Percentiles rank a stretch among this genome's conserved stretches.
These are phyloP conservation scores for Bos taurus DNA, from an alignment of 2,113 vertebrate species.

Conservation along the genomic window ARS-UCD2.0 NC_037336.1:96714501-96715000, in stretches of 20 bases:
- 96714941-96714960: neutral
- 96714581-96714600: neutral
- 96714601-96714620: neutral
- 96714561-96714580: neutral
- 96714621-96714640: neutral
- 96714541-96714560: neutral
- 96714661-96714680: neutral
- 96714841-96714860: neutral
- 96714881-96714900: neutral
- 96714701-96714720: neutral
- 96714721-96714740: neutral
- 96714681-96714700: neutral
- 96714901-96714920: neutral
- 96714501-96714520: neutral
- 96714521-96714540: neutral
- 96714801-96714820: neutral
- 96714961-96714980: neutral
- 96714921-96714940: neutral
- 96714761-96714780: rapidly evolving
- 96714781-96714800: neutral
- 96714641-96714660: neutral
- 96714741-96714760: too few species aligned
- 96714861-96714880: neutral
- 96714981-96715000: too few species aligned
- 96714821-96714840: neutral